phyloP scores from a whole-genome alignment of 2,888 invertebrate genomes.

The Petrolisthes cinctipes region DNA sequence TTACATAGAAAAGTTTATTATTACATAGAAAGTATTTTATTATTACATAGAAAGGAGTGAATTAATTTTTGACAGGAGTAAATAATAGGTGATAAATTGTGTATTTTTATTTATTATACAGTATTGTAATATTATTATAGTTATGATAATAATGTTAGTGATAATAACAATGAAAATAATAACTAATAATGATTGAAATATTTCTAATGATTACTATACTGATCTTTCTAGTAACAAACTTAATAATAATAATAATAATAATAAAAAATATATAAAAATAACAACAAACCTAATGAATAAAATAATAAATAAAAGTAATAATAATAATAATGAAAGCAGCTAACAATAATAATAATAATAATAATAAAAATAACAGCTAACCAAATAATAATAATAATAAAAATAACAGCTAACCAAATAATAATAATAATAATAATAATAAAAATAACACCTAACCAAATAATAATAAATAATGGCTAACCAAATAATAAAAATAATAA shows the following conservation, averaged over 20 bases:
- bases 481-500: not conserved
- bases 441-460: not conserved
- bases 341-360: not conserved
- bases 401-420: too few species aligned
- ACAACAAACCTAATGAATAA: too few species aligned
- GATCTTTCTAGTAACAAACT: too few species aligned
- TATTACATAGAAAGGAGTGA: not conserved
- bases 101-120: too few species aligned
- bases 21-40: too few species aligned
- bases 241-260: not conserved
- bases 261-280: not conserved
- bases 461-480: not conserved
- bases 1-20: too few species aligned
- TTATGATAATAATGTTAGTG: not conserved
- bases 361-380: not conserved
- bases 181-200: not conserved
- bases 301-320: too few species aligned
- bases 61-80: not conserved
- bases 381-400: too few species aligned
- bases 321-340: not conserved
- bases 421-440: not conserved
- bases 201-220: not conserved
- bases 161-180: not conserved
- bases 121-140: not conserved
- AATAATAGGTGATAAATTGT: too few species aligned